phyloP scores from a whole-genome alignment of 2,888 invertebrate genomes.

The Celastrina argiolus region DNA sequence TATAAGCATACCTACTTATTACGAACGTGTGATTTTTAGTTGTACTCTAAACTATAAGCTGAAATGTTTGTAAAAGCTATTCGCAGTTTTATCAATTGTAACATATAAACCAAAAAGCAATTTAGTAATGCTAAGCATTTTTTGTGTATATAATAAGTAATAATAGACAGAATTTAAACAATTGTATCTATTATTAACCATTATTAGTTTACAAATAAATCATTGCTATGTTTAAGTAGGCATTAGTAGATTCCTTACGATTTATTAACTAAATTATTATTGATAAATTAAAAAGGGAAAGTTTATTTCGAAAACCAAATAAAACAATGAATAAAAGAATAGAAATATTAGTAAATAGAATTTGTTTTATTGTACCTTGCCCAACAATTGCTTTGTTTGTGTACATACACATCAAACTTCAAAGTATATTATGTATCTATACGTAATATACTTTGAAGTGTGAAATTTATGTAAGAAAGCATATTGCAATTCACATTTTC shows the following conservation, averaged over 20 bases:
- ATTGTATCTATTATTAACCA: constrained; percentile 41
- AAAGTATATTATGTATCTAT: no score
- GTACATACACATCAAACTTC: background rate
- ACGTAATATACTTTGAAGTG: no score
- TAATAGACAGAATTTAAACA: constrained; percentile 24
- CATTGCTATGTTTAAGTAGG: constrained; percentile 67
- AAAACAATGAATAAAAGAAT: constrained; percentile 72
- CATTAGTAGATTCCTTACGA: constrained; percentile 68
- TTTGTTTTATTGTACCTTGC: constrained; percentile 52
- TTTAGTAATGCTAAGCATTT: constrained; percentile 20
- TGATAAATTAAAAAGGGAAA: constrained; percentile 60
- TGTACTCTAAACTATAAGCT: background rate
- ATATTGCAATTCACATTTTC: no score
- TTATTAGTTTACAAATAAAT: constrained; percentile 53
- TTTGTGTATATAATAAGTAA: constrained; percentile 22
- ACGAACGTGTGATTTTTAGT: background rate
- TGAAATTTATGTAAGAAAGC: no score
- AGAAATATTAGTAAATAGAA: constrained; percentile 65
- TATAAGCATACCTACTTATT: background rate
- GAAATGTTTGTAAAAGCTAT: background rate
- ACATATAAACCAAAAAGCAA: constrained; percentile 13
- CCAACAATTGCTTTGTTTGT: background rate
- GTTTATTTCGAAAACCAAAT: constrained; percentile 68
- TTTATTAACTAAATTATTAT: constrained; percentile 62
- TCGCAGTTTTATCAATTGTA: background rate